Evolutionary conservation across 2,113 vertebrate species (phyloP).

Genomic region (Dicerorhinus sumatrensis): DNA sequence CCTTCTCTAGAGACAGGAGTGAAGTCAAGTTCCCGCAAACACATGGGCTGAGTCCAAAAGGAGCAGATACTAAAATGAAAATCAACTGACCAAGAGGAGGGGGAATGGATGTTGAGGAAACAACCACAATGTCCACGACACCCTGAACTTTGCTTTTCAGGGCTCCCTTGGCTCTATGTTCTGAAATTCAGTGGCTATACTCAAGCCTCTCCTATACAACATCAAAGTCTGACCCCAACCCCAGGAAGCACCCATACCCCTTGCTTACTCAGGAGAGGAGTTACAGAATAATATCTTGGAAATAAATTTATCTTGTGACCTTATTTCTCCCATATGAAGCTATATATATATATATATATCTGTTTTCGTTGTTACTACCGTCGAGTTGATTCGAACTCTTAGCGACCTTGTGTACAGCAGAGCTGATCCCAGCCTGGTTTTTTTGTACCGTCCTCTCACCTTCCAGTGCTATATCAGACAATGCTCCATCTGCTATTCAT

Average conservation of each 20-base stretch:
- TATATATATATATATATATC: not conserved
- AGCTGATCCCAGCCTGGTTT: too few relatives aligned
- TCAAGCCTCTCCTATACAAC: not conserved
- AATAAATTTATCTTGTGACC: conserved; percentile 33
- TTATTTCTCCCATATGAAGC: not conserved
- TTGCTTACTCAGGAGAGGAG: not conserved
- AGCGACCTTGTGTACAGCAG: too few relatives aligned
- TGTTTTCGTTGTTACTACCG: too few relatives aligned
- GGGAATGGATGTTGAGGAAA: not conserved
- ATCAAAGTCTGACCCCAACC: not conserved
- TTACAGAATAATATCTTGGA: not conserved
- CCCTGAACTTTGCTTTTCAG: not conserved
- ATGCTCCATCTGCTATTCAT: too few relatives aligned
- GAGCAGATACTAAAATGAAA: not conserved
- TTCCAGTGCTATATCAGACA: too few relatives aligned
- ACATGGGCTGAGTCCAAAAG: not conserved
- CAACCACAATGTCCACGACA: not conserved
- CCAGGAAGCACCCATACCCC: not conserved
- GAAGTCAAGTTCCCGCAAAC: not conserved
- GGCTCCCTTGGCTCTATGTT: not conserved
- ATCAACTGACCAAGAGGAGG: not conserved
- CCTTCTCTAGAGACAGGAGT: not conserved
- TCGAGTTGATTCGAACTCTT: too few relatives aligned
- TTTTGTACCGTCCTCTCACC: too few relatives aligned
- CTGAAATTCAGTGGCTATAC: not conserved